Evolutionary conservation across 2,113 vertebrate genomes (phyloP).

Genomic region (Haemorhous mexicanus): DNA sequence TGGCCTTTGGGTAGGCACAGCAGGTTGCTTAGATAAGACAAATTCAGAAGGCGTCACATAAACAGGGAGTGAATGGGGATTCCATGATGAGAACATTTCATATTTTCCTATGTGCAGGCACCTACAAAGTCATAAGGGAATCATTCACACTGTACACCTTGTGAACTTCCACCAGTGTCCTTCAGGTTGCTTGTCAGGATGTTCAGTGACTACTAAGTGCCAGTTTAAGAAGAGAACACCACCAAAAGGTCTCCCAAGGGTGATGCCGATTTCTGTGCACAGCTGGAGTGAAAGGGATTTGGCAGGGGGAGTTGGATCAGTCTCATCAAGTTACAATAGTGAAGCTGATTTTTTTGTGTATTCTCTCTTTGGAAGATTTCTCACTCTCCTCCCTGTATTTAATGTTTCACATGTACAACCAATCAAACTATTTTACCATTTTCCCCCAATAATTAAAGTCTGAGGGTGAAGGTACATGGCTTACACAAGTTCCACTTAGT

Average conservation of each 20-base stretch:
- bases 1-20: not conserved
- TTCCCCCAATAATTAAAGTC: not conserved
- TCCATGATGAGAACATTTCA: not conserved
- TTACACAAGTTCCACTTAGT: not conserved
- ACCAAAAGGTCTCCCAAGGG: not conserved
- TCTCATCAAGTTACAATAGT: not conserved
- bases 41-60: not conserved
- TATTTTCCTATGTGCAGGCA: not conserved
- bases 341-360: not conserved
- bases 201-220: not conserved
- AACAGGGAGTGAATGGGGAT: not conserved
- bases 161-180: not conserved
- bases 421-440: not conserved
- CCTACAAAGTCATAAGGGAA: not conserved
- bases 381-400: not conserved
- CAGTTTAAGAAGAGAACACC: not conserved
- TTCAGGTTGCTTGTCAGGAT: not conserved
- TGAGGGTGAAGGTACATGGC: not conserved
- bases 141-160: not conserved
- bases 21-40: constrained; percentile 48
- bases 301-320: not conserved
- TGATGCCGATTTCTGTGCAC: not conserved
- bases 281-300: not conserved
- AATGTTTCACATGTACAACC: not conserved
- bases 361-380: not conserved